Base-by-base conservation (phyloP, 2,888 invertebrate species). In the Eumerus sabulonum region DNA sequence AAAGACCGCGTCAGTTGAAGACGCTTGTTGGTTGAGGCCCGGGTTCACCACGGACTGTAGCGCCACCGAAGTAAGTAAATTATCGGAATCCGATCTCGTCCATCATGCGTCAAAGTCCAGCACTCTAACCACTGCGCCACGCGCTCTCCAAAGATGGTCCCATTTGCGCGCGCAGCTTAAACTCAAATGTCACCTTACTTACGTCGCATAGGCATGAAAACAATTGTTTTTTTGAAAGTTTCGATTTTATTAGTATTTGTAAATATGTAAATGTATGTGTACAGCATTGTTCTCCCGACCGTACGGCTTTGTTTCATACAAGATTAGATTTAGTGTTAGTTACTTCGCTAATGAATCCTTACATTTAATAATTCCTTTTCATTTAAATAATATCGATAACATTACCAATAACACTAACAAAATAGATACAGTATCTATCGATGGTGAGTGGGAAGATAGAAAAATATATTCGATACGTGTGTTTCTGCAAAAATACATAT, bases 211-310 rank as follows among this genome's bases (percentile, higher is more conserved):
- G n/a, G n/a, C n/a, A n/a, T n/a, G n/a, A n/a, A n/a, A n/a, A n/a
- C n/a, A n/a, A n/a, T n/a, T 40, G 11, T 50, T 11, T 27, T 1
- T 17, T 17, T 73, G 56, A 59, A 70, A 74, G 74, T 79, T 74
- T 70, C 74, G 74, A 74, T 60, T 79, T 79, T 74, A 79, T 79
- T 79, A 79, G 68, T 74, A 79, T 47, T 79, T 79, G 79, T 79
- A 79, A 79, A 79, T 79, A 79, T 74, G 1, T n/a, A 40, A 5
- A 40, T 40, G n/a, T 40, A 40, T 27, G 27, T 27, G 73, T 79
- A 72, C 67, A 79, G 74, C 79, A 74, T 68, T 67, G 47, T 73
- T 63, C 62, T 7, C 7, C 62, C 66, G 72, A 62, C 51, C 48
- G 44, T 76, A 71, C 53, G 71, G 54, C 59, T 76, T 62, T 44